Evolutionary conservation across 2,113 vertebrate genomes (phyloP), one percentile per base, ranked within the genome.

Genomic region (Caloenas nicobarica): DNA sequence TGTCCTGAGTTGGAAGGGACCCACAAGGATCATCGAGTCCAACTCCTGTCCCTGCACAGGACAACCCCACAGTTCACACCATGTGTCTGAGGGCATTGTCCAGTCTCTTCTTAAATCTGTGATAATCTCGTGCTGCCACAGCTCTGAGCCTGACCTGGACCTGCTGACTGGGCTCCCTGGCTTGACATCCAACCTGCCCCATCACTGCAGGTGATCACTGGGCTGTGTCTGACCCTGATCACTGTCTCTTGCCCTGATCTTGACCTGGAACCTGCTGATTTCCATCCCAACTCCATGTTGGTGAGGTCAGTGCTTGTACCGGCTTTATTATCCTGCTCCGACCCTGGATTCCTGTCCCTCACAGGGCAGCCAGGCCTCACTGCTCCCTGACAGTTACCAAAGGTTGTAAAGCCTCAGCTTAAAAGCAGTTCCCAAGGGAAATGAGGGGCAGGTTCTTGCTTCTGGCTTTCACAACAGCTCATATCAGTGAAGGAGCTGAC

Each of bases 91-190:
- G 18, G 44, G 44, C 9, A 3, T 46, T 46, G 44, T 46, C 44
- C 44, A 46, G 44, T 46, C 44, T 46, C 44, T 46, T 46, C 18
- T 19, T 57, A 12, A 24, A 1, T 13, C 51, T 36, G 34, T 0
- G 0, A 13, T 1, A 4, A 13, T 58, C 11, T 38, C 0, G 0
- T n/a, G 2, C 26, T 31, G 16, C 34, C 53, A 16, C 13, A 10
- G 0, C 53, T 18, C 34, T 70, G 36, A 34, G 29, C 24, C n/a
- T 46, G 34, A 36, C 12, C 56, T 4, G 7, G 15, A 29, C 17
- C 56, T 53, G 7, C 56, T 61, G 60, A 1, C 26, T 34, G 36
- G 42, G 48, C 56, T 40, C 79, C 24, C 42, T 28, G 44, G 31
- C 53, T 70, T 40, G 16, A 26, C 11, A 13, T 18, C 15, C n/a